Base-by-base conservation (phyloP, 2,888 invertebrate genomes). In the Megalurothrips usitatus region DNA sequence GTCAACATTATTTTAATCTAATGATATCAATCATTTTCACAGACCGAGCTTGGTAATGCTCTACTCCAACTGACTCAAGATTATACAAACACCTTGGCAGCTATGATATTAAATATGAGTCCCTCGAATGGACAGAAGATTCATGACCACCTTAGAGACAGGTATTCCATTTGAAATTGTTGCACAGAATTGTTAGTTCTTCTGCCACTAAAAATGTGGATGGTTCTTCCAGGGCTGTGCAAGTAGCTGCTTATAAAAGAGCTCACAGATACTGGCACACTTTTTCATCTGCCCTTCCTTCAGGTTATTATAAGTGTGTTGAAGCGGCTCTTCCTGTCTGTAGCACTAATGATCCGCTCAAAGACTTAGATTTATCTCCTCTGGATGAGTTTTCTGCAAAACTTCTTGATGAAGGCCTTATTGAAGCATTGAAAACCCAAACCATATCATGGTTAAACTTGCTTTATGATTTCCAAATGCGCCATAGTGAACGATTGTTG, bases 41-140 rank as follows among this genome's bases (percentile, higher is more conserved):
- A 75, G 68, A 75, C 68, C 26, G 68, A 75, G 68, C 68, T 75
- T 23, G 68, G 68, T 23, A 75, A 26, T 26, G 23, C 68, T 26
- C 26, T 75, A 12, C 68, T 23, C 26, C 23, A 75, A 9, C 68
- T 75, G 12, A 26, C 26, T 26, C 3, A 26, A 9, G 26, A 75
- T 75, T 26, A n/a, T 12, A 26, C n/a, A 26, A 26, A 75, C 26
- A 12, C 26, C 12, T 11, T 75, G 1, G 23, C 11, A 12, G 9
- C 23, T 23, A 75, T 75, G 0, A 75, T 75, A 23, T 75, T 26
- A 26, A 75, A n/a, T 26, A 26, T 26, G 10, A 75, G 8, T 26
- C 12, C 68, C 26, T 75, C 68, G 11, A n/a, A 75, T 12, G 12
- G 12, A 26, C 12, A 10, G 23, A 58, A 58, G 0, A 58, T 58